phyloP scores from a whole-genome alignment of 2,797 vertebrate species.

The Parambassis ranga region DNA sequence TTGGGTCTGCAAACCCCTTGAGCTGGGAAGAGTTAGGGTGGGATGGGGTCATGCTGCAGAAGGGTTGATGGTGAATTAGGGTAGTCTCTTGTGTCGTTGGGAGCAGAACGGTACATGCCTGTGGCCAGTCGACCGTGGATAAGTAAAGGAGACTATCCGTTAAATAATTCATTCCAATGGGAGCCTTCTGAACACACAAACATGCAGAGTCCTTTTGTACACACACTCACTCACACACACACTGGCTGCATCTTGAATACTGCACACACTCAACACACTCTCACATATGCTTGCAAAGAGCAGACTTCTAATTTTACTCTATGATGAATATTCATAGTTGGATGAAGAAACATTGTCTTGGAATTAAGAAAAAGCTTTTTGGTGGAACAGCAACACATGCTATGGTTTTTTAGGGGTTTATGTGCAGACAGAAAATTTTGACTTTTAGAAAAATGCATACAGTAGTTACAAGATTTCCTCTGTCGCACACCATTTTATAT shows the following conservation, averaged over 20 bases:
- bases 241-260: constrained; percentile 35
- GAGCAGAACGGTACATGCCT: constrained; percentile 62
- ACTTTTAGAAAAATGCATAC: background rate
- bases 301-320: constrained; percentile 67
- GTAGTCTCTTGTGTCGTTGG: constrained; percentile 55
- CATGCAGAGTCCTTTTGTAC: constrained; percentile 26
- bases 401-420: background rate
- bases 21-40: constrained; percentile 13
- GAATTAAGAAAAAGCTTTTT: constrained; percentile 35
- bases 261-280: constrained; percentile 16
- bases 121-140: constrained; percentile 63
- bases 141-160: constrained; percentile 76
- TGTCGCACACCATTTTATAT: background rate
- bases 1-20: constrained; percentile 14
- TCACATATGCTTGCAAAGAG: constrained; percentile 35
- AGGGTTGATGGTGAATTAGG: constrained; percentile 48
- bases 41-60: constrained; percentile 27
- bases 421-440: background rate
- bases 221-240: no score
- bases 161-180: constrained; percentile 78
- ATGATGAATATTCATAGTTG: constrained; percentile 70
- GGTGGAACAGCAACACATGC: constrained; percentile 13
- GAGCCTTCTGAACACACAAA: constrained; percentile 53
- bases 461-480: background rate
- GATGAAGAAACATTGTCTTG: constrained; percentile 51